Evolutionary conservation across 2,113 vertebrate genomes (phyloP).

Genomic region (Calonectris borealis): DNA sequence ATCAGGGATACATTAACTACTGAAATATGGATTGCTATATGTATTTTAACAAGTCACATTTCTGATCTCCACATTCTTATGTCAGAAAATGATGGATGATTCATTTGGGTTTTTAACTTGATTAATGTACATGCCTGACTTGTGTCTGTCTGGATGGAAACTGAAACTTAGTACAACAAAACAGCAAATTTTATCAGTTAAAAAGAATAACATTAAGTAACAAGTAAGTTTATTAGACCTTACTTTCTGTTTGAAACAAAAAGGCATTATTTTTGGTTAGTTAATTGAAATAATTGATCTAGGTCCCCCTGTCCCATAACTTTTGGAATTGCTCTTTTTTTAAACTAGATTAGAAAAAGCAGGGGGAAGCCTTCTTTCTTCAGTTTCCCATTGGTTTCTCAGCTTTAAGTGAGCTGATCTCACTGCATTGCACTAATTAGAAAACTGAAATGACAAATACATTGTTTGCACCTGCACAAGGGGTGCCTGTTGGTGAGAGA

Average conservation of each 20-base stretch:
- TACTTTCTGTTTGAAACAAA: background rate
- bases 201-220: background rate
- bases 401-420: background rate
- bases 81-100: background rate
- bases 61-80: background rate
- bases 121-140: background rate
- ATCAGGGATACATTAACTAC: background rate
- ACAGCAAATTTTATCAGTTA: background rate
- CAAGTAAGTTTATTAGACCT: background rate
- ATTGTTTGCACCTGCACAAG: fast-evolving
- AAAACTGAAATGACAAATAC: background rate
- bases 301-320: background rate
- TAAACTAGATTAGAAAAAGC: background rate
- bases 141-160: background rate
- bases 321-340: background rate
- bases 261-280: background rate
- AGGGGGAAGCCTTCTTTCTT: background rate
- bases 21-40: background rate
- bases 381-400: background rate
- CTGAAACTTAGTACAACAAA: background rate
- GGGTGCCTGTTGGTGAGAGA: background rate
- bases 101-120: background rate
- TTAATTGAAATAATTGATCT: background rate
- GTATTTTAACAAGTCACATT: background rate
- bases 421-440: background rate